Evolutionary conservation across 1,140 invertebrate species (phyloP).

Genomic region (Stegodyphus mimosarum): DNA sequence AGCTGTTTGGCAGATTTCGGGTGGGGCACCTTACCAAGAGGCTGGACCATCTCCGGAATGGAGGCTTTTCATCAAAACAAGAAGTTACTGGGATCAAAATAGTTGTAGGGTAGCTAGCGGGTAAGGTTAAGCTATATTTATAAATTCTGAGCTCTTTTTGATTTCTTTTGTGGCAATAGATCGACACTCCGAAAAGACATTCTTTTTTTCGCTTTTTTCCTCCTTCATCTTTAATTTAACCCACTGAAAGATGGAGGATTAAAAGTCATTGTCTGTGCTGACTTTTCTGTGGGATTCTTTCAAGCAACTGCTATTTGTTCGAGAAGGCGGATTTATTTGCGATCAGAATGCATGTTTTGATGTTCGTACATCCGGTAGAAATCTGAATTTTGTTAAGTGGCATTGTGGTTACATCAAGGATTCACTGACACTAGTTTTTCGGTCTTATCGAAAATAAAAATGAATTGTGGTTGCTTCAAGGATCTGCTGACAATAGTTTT

Average conservation of each 20-base stretch:
- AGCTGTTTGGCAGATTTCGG: slow-evolving; percentile 7
- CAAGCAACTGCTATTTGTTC: not conserved
- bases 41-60: not conserved
- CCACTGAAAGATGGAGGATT: not conserved
- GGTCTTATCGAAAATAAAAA: too few relatives aligned
- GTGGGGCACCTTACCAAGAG: not conserved
- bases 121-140: not conserved
- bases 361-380: not conserved
- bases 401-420: too few relatives aligned
- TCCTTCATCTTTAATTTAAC: not conserved
- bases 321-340: not conserved
- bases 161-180: not conserved
- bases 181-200: not conserved
- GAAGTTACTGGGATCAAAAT: slow-evolving; percentile 14
- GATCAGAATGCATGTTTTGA: not conserved
- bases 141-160: not conserved
- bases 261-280: not conserved
- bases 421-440: too few relatives aligned
- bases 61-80: slow-evolving; percentile 8
- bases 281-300: not conserved
- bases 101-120: not conserved
- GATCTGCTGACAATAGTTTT: too few relatives aligned
- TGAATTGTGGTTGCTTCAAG: too few relatives aligned
- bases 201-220: not conserved
- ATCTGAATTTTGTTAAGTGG: too few relatives aligned